A percentile compares a stretch with the other conserved stretches of the same genome.
Evolutionary conservation across 2,797 vertebrate genomes (phyloP).

Genomic region (Dryobates pubescens): DNA sequence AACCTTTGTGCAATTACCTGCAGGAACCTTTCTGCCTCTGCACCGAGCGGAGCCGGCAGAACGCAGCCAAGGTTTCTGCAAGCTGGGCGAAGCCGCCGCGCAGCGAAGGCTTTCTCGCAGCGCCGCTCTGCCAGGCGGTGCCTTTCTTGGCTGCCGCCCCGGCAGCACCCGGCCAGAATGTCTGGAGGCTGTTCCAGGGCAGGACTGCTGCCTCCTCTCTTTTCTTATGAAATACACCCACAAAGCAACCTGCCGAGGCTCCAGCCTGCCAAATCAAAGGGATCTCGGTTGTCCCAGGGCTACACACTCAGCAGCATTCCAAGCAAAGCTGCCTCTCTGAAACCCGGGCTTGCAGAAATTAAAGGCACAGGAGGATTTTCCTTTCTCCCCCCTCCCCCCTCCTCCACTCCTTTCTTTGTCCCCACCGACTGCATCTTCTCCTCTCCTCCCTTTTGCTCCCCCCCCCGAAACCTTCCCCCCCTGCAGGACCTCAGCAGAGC

Average conservation of each 20-base stretch:
- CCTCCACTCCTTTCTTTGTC: neutral
- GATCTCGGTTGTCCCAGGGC: conserved; percentile 56
- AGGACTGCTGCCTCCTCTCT: conserved; percentile 65
- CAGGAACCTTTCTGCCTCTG: conserved; percentile 38
- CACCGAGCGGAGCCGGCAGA: neutral
- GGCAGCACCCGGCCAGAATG: conserved; percentile 59
- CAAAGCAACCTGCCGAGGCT: conserved; percentile 61
- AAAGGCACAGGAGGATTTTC: conserved; percentile 36
- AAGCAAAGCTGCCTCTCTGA: conserved; percentile 45
- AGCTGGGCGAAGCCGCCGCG: conserved; percentile 40
- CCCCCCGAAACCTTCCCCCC: neutral
- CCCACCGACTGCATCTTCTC: no score
- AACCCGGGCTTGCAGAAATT: conserved; percentile 39
- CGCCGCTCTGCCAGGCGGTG: conserved; percentile 49
- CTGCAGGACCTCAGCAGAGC: neutral
- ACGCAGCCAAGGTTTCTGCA: conserved; percentile 45
- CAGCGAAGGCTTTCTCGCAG: conserved; percentile 49
- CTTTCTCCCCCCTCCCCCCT: neutral
- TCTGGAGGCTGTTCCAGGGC: conserved; percentile 67
- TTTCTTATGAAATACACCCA: conserved; percentile 69
- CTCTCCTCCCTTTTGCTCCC: no score
- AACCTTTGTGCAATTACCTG: conserved; percentile 22
- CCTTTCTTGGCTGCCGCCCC: conserved; percentile 61
- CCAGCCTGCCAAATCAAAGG: conserved; percentile 69
- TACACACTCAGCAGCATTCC: conserved; percentile 66